Evolutionary conservation across 2,113 vertebrate genomes (phyloP), one percentile per base, ranked within the genome.

Genomic region (Plestiodon gilberti): DNA sequence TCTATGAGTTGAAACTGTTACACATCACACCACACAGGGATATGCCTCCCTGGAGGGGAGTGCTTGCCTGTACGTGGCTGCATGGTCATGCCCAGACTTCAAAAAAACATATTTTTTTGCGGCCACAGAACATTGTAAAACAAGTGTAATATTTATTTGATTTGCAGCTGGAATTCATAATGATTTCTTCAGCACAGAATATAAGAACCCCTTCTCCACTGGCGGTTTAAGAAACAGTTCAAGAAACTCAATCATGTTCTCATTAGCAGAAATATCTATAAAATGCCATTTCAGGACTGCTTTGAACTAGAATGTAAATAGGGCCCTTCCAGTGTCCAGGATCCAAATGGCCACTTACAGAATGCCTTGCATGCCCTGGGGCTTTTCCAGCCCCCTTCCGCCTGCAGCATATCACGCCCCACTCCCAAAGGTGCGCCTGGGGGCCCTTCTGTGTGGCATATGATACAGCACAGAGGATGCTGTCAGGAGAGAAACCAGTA

Each of bases 1-100:
- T 5, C 84, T 93, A 83, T 92, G 85, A 59, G 84, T 57, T 83
- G 75, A 78, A 87, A 28, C 78, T 75, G 85, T 89, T 87, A 84
- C 28, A 75, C 74, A 81, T 20, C 33, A 84, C 79, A 81, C 89
- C 85, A 81, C 40, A 80, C 22, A 88, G 65, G 87, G 80, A 88
- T 62, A 57, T 6, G 4, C 20, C 64, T 90, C 79, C 79, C 90
- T 25, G 64, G 82, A 65, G 17, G 38, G 52, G 84, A 38, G 59
- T 0, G 2, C 13, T 75, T 82, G 43, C 2, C 0, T 78, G 8
- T 64, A 23, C 6, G 0, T 43, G 4, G 22, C 69, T 74, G 69
- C 30, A 69, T 0, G 5, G 18, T 88, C 62, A 88, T 23, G 84
- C 11, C 86, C 59, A 74, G 86, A 89, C 84, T 78, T 87, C 38